A percentile compares a stretch with the other conserved stretches of the same genome.
phyloP scores from a whole-genome alignment of 2,797 vertebrate species.

The Ctenosaura bakeri region DNA sequence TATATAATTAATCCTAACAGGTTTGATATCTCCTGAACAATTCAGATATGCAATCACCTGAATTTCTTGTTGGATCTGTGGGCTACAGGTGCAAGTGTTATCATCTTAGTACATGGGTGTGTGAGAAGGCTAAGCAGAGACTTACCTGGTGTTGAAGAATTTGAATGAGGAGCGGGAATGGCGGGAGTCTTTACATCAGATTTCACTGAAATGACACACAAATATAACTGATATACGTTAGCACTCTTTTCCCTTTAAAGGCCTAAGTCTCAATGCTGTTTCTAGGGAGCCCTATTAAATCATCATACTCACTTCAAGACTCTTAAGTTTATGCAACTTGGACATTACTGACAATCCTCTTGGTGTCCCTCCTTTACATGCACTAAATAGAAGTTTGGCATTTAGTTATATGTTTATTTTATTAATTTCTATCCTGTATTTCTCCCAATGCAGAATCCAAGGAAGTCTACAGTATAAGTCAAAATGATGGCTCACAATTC shows the following conservation, averaged over 20 bases:
- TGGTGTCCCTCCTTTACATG: no score
- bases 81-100: background rate
- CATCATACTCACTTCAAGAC: background rate
- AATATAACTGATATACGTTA: background rate
- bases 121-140: background rate
- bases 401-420: background rate
- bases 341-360: background rate
- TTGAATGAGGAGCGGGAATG: rapidly evolving
- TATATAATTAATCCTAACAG: no score
- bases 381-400: background rate
- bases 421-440: no score
- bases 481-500: no score
- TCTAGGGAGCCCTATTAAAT: background rate
- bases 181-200: rapidly evolving
- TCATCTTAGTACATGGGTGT: background rate
- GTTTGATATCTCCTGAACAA: background rate
- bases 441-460: no score
- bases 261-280: background rate
- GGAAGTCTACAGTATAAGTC: no score
- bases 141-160: background rate
- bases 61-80: background rate
- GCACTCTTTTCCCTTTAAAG: background rate
- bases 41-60: background rate
- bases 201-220: conserved; percentile 6
- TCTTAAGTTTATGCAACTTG: no score